A percentile compares a stretch with the other conserved stretches of the same genome.
Conservation (phyloP, 2,888 invertebrate genomes). For the Notodonta ziczac region DNA sequence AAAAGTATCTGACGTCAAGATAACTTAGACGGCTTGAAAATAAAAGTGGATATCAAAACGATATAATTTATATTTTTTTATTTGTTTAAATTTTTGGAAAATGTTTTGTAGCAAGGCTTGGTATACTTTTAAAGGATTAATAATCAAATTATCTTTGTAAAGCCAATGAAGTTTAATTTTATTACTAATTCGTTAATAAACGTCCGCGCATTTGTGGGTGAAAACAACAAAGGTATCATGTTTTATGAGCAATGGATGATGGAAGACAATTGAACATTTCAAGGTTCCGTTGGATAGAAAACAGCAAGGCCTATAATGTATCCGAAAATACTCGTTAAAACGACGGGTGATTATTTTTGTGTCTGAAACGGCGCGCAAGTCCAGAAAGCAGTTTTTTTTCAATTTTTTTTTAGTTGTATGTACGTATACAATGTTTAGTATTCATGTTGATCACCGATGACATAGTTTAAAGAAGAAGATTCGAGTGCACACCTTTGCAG, state of each 20-base stretch:
- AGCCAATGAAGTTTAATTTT: neutral
- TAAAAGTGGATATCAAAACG: too few species aligned
- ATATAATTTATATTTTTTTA: too few species aligned
- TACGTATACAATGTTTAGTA: too few species aligned
- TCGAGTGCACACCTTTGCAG: neutral
- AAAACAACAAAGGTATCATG: slow-evolving; percentile 31
- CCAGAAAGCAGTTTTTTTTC: neutral
- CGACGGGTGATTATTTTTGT: slow-evolving; percentile 53
- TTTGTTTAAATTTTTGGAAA: too few species aligned
- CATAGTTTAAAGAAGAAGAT: too few species aligned
- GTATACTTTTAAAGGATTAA: too few species aligned
- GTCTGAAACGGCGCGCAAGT: slow-evolving; percentile 25
- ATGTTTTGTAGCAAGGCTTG: too few species aligned
- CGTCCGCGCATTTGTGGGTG: slow-evolving; percentile 19
- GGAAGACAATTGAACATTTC: slow-evolving; percentile 46
- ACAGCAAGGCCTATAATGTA: slow-evolving; percentile 42
- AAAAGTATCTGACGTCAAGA: too few species aligned
- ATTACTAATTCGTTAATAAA: slow-evolving; percentile 26
- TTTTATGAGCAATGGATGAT: slow-evolving; percentile 32
- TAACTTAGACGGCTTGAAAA: too few species aligned
- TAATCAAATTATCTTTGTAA: too few species aligned
- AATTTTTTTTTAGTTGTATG: too few species aligned
- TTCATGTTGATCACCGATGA: too few species aligned
- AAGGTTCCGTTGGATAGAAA: slow-evolving; percentile 50
- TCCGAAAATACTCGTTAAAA: slow-evolving; percentile 45